Evolutionary conservation across 2,797 vertebrate genomes (phyloP), one percentile per base, ranked within the genome.

Genomic region (Pseudochirops cupreus): DNA sequence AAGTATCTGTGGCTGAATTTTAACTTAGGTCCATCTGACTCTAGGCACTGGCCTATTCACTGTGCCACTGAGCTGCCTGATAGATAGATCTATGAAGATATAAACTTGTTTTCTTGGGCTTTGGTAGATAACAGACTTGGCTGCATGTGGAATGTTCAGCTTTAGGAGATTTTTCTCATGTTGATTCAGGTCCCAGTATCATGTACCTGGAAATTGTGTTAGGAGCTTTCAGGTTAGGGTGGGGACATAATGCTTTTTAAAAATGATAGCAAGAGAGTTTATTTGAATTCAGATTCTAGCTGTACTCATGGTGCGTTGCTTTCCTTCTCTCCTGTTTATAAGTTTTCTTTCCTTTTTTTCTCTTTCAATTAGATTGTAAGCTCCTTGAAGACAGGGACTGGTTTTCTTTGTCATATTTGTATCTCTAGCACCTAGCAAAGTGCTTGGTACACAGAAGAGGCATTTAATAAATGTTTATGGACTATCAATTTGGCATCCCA

Each of bases 31-130:
- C 31, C 29, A 57, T 29, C 2, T 57, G 24, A 57, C 24, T n/a
- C 13, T n/a, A 67, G 62, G 13, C 1, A 0, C 0, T n/a, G 62
- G 13, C 13, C 14, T 67, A 1, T 16, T 0, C 4, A 67, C 33
- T 33, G 33, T 67, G 5, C 9, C 28, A 29, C 28, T 2, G 0
- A 58, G 28, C 2, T 58, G 62, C 62, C n/a, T 13, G 0, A 21
- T 21, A 74, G 21, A 82, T 0, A 82, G 67, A 39, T 82, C 18
- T 46, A 24, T 7, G 16, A 4, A 46, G 21, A 46, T 10, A 39
- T 21, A 46, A 24, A 82, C 4, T 1, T 16, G 21, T 46, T 46
- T 5, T 82, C n/a, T 24, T 82, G 74, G 21, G 9, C 29, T 82
- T 82, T 82, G n/a, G 74, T 46, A 39, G n/a, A 82, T 18, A 46